Base-by-base conservation (phyloP, 1,140 invertebrate genomes). In the Drosophila ananassae region DNA sequence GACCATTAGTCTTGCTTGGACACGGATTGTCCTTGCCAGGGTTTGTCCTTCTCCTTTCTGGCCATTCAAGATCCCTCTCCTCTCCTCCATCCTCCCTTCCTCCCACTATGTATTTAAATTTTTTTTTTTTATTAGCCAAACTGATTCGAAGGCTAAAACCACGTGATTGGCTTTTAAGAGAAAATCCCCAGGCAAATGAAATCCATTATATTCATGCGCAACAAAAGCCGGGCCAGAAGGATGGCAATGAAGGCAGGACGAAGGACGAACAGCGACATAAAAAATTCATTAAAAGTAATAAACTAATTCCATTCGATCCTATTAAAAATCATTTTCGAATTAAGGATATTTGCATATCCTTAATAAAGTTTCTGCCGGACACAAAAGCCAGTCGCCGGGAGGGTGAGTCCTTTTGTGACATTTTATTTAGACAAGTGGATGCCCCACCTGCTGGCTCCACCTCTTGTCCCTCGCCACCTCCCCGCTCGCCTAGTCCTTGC, bases 241-340 rank as follows among this genome's bases (percentile, higher is more conserved):
- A 50, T 34, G 44, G 32, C 52, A 22, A 44, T 10, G 50, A 28
- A 28, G n/a, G n/a, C 5, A 32, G 24, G 13, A 50, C 34, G 30
- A 44, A 37, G 51, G 69, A 37, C 34, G 7, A 17, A 55, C 25
- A 55, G 48, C 72, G 73, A 91, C 90, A 91, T 91, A 91, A 91
- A 91, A 91, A 91, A 91, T 91, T 91, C 90, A 91, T 91, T 91
- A 91, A 91, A 91, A 91, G 90, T 91, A 91, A 91, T 91, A 91
- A 91, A 90, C 90, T 91, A 91, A 91, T 91, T 91, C 90, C 90
- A 91, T 91, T 90, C 90, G 90, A 91, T 91, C 90, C 90, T 91
- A 91, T 91, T 91, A 91, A 91, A 91, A 91, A 91, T 91, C 90
- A 91, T 91, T 91, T 91, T 91, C 90, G 77, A 91, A 91, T 91